Base-by-base conservation (phyloP, 2,888 invertebrate species). In the Tetranychus piercei region DNA sequence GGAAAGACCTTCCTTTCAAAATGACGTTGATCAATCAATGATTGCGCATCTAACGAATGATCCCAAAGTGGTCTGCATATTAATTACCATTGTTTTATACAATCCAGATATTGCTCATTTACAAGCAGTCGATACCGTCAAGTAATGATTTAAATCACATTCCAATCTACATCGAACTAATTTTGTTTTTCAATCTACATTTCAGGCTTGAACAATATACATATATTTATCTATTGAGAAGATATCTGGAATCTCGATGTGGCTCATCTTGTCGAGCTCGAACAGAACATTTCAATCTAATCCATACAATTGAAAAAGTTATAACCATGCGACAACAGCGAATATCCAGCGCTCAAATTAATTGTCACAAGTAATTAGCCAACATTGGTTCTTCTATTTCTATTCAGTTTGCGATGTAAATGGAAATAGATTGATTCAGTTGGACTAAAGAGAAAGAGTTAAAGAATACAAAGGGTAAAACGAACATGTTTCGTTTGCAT, bases 241-340 rank as follows among this genome's bases (percentile, higher is more conserved):
- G 78, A 8, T 79, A 78, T 74, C 71, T 79, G 18, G 75, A 78
- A 44, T 74, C 76, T 22, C 75, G 77, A 43, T 77, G 76, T 65
- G 64, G 71, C 22, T 70, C 66, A 9, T 18, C 45, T 23, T 78
- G 78, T 76, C 77, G 78, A 73, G 78, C 78, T 6, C 77, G 74
- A 72, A 45, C 74, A 7, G 44, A 89, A 77, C 94, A 92, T 84
- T 84, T 91, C 43, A 90, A 90, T 80, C 85, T 96, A 76, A 91
- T 95, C 78, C 90, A 91, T 84, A 94, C 93, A 85, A 90, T 95
- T 80, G 88, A 90, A 44, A 94, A 95, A 81, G 87, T 96, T 34
- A 55, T 55, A 7, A 3, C 15, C 2, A 55, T 15, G 15, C 55
- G 55, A 55, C 9, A 15, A 15, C 11, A 55, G 55, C 6, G 5